Percentiles rank a stretch among this genome's conserved stretches.
phyloP scores from a whole-genome alignment of 2,888 invertebrate genomes.

The Epinotia bilunana region DNA sequence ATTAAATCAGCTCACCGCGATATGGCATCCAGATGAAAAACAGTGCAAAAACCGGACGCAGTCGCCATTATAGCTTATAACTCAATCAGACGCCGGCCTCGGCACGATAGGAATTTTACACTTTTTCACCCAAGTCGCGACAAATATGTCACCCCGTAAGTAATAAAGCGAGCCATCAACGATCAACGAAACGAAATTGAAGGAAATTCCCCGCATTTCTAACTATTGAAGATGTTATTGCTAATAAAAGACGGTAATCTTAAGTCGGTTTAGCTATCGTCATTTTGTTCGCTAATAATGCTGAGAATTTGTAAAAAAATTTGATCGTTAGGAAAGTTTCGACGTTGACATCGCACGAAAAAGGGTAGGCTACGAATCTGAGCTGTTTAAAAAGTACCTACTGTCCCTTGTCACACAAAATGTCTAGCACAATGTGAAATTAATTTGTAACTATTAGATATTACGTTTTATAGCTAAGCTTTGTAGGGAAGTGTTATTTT shows the following conservation, averaged over 20 bases:
- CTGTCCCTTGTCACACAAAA: not conserved
- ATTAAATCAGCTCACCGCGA: constrained; percentile 48
- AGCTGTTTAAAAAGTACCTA: not conserved
- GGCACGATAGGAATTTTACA: constrained; percentile 77
- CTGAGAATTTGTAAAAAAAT: constrained; percentile 7
- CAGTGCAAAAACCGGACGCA: constrained; percentile 78
- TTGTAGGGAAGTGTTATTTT: constrained; percentile 5
- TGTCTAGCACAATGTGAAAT: not conserved
- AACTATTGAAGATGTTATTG: constrained; percentile 22
- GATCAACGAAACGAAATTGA: constrained; percentile 62
- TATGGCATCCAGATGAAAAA: constrained; percentile 78
- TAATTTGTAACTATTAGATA: not conserved
- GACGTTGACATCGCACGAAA: not conserved
- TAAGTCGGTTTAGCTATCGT: not conserved
- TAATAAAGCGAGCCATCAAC: constrained; percentile 60
- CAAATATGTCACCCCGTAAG: constrained; percentile 66
- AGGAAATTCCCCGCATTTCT: constrained; percentile 66
- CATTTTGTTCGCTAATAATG: constrained; percentile 3
- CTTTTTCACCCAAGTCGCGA: constrained; percentile 71
- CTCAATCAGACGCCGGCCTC: constrained; percentile 75
- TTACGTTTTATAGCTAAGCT: not conserved
- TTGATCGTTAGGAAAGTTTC: constrained; percentile 5
- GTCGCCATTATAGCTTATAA: constrained; percentile 82
- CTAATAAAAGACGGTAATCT: constrained; percentile 15
- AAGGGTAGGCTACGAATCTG: not conserved